These are phyloP conservation scores for Psilopogon haemacephalus DNA, from an alignment of 2,113 vertebrate genomes.

Conservation along the genomic window DNA sequence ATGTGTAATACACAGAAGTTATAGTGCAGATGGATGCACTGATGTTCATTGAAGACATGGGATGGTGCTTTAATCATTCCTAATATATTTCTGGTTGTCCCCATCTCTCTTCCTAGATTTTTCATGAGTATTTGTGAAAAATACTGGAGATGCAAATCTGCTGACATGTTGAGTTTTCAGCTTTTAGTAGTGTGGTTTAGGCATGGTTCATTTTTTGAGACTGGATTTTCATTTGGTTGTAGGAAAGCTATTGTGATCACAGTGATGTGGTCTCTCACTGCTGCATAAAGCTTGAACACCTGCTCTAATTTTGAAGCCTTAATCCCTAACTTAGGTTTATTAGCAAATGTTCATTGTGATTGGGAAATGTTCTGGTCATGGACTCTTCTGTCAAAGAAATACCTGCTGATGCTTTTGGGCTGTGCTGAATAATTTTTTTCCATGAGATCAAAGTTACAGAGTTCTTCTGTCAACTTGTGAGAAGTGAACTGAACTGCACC, in stretches of 20 bases:
- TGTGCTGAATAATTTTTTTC: not conserved
- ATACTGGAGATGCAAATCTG: not conserved
- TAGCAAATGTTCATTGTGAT: not conserved
- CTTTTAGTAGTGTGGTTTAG: not conserved
- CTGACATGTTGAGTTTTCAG: not conserved
- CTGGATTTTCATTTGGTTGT: not conserved
- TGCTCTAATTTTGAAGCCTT: not conserved
- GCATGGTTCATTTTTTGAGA: not conserved
- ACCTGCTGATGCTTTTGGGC: not conserved
- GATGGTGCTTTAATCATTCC: not conserved
- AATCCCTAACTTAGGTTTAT: not conserved
- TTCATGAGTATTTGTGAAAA: not conserved
- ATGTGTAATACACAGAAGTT: not conserved
- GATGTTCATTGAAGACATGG: not conserved
- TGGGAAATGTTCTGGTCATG: not conserved
- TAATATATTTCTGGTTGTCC: not conserved
- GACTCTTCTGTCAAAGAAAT: not conserved
- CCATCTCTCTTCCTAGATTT: not conserved
- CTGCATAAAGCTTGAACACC: not conserved
- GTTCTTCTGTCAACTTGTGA: not conserved
- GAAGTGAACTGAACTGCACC: not conserved
- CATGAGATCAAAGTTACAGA: not conserved
- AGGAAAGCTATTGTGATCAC: not conserved
- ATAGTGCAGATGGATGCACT: not conserved
- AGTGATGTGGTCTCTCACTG: not conserved